Percentiles rank a stretch among this genome's conserved stretches.
phyloP scores from a whole-genome alignment of 2,888 invertebrate genomes.

The Clepsis dumicolana region DNA sequence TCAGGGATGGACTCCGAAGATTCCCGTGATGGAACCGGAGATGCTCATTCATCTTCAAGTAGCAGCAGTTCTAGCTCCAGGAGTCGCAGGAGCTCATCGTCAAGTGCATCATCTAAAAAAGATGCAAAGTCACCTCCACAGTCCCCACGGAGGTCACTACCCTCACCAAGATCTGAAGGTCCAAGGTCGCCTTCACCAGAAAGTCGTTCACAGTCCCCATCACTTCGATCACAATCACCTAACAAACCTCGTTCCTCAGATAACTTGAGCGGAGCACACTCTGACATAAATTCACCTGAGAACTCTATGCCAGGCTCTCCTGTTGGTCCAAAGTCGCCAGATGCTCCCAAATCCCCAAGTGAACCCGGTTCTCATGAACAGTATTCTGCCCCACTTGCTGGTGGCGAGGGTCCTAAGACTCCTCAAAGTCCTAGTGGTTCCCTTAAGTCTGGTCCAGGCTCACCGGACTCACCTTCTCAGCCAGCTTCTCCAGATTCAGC shows the following conservation, averaged over 20 bases:
- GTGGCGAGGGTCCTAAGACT: conserved; percentile 73
- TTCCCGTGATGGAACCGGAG: conserved; percentile 82
- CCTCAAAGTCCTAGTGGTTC: conserved; percentile 72
- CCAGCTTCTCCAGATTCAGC: conserved; percentile 71
- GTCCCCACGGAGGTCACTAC: conserved; percentile 55
- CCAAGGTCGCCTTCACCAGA: conserved; percentile 70
- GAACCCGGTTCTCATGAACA: conserved; percentile 67
- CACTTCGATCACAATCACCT: conserved; percentile 63
- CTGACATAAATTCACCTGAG: conserved; percentile 81
- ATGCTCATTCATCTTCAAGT: conserved; percentile 78
- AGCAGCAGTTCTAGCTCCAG: conserved; percentile 82
- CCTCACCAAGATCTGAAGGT: conserved; percentile 54
- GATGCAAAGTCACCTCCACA: conserved; percentile 68
- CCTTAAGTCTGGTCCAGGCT: conserved; percentile 66
- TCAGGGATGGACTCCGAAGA: conserved; percentile 88
- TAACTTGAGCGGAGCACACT: conserved; percentile 77
- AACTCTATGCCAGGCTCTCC: conserved; percentile 75
- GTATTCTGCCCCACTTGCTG: conserved; percentile 62
- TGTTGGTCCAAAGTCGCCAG: conserved; percentile 75
- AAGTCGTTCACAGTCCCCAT: conserved; percentile 54
- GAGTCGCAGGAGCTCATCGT: conserved; percentile 77
- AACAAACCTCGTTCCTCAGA: conserved; percentile 65
- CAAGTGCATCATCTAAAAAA: conserved; percentile 76
- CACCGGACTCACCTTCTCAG: conserved; percentile 65
- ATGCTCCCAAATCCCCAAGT: conserved; percentile 77